Evolutionary conservation across 2,888 invertebrate species (phyloP).

Genomic region (Argynnis bischoffii): DNA sequence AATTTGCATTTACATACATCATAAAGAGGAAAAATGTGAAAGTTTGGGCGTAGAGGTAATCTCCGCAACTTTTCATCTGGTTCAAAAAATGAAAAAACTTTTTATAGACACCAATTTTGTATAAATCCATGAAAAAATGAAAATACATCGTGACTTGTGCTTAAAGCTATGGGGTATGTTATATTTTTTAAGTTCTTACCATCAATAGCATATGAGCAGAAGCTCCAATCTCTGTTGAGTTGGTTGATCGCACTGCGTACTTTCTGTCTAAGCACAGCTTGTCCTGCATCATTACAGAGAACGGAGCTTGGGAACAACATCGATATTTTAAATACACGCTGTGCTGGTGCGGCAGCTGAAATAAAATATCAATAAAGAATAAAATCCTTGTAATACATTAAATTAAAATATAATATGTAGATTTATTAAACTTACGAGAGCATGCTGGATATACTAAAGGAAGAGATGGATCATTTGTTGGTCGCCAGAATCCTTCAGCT

Average conservation of each 20-base stretch:
- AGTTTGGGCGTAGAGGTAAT: too few relatives aligned
- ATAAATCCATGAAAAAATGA: too few relatives aligned
- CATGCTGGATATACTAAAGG: slow-evolving; percentile 95
- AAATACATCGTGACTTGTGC: too few relatives aligned
- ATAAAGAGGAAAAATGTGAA: too few relatives aligned
- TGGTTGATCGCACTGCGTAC: slow-evolving; percentile 94
- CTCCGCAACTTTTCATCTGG: too few relatives aligned
- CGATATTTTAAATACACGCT: slow-evolving; percentile 95
- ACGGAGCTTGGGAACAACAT: slow-evolving; percentile 98
- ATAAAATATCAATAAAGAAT: slow-evolving; percentile 1
- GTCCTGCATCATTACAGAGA: slow-evolving; percentile 96
- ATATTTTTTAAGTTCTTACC: slow-evolving; percentile 71
- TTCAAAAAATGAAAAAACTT: too few relatives aligned
- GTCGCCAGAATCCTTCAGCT: slow-evolving; percentile 99
- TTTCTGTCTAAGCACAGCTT: slow-evolving; percentile 94
- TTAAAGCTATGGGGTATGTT: too few relatives aligned
- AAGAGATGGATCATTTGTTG: slow-evolving; percentile 89
- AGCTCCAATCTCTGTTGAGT: slow-evolving; percentile 97
- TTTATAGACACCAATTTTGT: too few relatives aligned
- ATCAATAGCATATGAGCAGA: slow-evolving; percentile 95
- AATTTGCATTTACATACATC: too few relatives aligned
- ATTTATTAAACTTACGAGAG: slow-evolving; percentile 84
- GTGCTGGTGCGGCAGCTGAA: slow-evolving; percentile 93
- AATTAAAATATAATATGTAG: neutral
- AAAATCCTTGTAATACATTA: neutral